These are phyloP conservation scores for Luffia ferchaultella DNA, from an alignment of 2,888 invertebrate genomes.

Conservation along the genomic window DNA sequence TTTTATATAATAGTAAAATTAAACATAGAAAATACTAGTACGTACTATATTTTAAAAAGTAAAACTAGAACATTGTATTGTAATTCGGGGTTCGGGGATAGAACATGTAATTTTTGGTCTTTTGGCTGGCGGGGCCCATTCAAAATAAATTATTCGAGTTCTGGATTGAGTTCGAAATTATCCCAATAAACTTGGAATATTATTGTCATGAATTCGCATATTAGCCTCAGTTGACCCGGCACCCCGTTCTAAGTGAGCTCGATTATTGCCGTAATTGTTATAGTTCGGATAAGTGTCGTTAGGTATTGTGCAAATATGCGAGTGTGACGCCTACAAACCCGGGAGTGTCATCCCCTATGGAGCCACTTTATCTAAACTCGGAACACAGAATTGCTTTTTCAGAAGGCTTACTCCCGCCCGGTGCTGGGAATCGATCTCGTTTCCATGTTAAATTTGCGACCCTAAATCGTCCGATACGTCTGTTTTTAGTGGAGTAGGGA, in stretches of 20 bases:
- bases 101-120: too few relatives aligned
- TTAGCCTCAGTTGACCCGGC: not conserved
- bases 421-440: too few relatives aligned
- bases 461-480: too few relatives aligned
- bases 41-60: too few relatives aligned
- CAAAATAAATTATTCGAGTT: not conserved
- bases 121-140: not conserved
- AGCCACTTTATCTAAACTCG: constrained; percentile 27
- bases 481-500: too few relatives aligned
- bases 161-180: not conserved
- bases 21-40: too few relatives aligned
- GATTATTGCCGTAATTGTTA: not conserved
- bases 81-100: too few relatives aligned
- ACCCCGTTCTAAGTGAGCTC: not conserved
- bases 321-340: too few relatives aligned
- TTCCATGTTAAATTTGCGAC: too few relatives aligned
- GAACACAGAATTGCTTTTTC: constrained; percentile 25
- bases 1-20: too few relatives aligned
- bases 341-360: constrained; percentile 24
- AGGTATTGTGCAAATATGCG: not conserved
- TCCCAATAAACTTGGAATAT: not conserved
- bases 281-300: not conserved
- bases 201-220: not conserved
- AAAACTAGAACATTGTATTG: too few relatives aligned
- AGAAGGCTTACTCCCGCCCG: too few relatives aligned